Percentiles rank a stretch among this genome's conserved stretches.
These are phyloP conservation scores for Amphilophus citrinellus DNA, from an alignment of 2,113 vertebrate genomes.

Conservation along the genomic window DNA sequence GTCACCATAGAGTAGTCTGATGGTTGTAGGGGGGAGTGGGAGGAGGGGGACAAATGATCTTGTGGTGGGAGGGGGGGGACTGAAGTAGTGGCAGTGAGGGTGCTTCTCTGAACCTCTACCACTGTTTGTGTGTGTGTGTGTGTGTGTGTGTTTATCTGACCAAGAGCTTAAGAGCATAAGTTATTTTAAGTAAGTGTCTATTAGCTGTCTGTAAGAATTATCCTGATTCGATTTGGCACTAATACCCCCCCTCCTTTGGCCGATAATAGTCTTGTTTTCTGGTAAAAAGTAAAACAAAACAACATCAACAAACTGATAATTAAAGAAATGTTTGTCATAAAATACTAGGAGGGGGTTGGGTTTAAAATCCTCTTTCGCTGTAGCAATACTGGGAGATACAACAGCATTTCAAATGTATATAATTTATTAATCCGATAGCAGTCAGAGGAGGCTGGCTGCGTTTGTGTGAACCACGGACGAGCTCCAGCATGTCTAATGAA, in stretches of 20 bases:
- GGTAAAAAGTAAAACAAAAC: conserved; percentile 20
- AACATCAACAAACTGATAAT: conserved; percentile 20
- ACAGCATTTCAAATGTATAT: conserved; percentile 44
- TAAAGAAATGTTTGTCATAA: neutral
- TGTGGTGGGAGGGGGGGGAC: conserved; percentile 38
- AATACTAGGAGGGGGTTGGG: neutral
- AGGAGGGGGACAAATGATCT: conserved; percentile 50
- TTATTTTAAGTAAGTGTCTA: conserved; percentile 49
- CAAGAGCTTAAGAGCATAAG: conserved; percentile 32
- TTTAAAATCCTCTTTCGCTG: conserved; percentile 13
- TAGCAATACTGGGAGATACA: conserved; percentile 15
- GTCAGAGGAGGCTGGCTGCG: neutral
- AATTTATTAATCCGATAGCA: conserved; percentile 52
- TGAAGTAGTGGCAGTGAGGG: conserved; percentile 24
- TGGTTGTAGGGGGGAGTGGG: conserved; percentile 35
- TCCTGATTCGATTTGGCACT: conserved; percentile 66
- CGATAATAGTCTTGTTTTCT: conserved; percentile 16
- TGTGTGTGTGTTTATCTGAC: conserved; percentile 36
- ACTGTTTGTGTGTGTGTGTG: neutral
- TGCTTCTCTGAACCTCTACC: conserved; percentile 12
- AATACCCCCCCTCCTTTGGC: conserved; percentile 36
- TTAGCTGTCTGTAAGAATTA: conserved; percentile 29
- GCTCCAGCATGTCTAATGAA: conserved; percentile 44
- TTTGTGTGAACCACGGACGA: conserved; percentile 30
- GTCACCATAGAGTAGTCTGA: conserved; percentile 49